Evolutionary conservation across 23 tunicate species (phyloP).

Genomic region (Ascidia mentula): DNA sequence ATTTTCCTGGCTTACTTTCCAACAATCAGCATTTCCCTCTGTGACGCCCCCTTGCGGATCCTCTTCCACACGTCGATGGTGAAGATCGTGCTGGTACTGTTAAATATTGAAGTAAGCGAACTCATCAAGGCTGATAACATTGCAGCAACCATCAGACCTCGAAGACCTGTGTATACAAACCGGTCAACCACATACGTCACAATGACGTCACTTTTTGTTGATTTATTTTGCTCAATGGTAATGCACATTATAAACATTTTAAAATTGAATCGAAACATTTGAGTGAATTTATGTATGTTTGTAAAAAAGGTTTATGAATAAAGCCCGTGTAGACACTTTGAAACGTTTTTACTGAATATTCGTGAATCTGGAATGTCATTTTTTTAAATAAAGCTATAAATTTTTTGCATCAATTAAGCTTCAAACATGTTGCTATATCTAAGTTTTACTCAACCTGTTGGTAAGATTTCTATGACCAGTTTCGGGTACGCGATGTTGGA

Average conservation of each 20-base stretch:
- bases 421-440: too few relatives aligned
- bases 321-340: too few relatives aligned
- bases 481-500: constrained; percentile 95
- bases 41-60: constrained; percentile 57
- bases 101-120: constrained; percentile 82
- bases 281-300: too few relatives aligned
- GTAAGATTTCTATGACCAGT: constrained; percentile 73
- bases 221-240: too few relatives aligned
- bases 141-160: constrained; percentile 75
- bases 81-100: constrained; percentile 73
- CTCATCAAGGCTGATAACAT: constrained; percentile 89
- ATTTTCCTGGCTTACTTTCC: constrained; percentile 43
- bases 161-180: constrained; percentile 52
- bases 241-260: too few relatives aligned
- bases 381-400: too few relatives aligned
- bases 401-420: too few relatives aligned
- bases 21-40: constrained; percentile 68
- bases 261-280: too few relatives aligned
- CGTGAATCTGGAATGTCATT: too few relatives aligned
- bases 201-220: constrained; percentile 6
- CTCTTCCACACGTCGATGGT: constrained; percentile 89
- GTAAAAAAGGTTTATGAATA: too few relatives aligned
- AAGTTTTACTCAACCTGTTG: too few relatives aligned
- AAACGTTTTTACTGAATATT: too few relatives aligned
- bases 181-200: neutral